A percentile compares a stretch with the other conserved stretches of the same genome.
Conservation (phyloP, 2,888 invertebrate genomes). For the Melanophora roralis region DNA sequence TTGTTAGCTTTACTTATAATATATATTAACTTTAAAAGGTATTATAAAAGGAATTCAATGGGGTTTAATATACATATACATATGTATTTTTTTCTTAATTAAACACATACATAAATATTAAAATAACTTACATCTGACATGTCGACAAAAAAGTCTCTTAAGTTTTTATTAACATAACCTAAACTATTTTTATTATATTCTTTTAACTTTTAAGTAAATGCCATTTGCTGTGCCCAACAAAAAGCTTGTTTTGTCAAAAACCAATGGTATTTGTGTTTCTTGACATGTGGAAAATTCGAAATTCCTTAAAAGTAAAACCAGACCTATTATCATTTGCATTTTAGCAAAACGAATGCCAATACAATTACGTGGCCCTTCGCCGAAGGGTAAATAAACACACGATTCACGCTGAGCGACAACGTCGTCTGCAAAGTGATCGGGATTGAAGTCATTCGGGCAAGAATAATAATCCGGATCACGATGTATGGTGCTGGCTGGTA, state of each 20-base stretch:
- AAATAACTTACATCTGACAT: no score
- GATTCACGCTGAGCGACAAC: conserved; percentile 78
- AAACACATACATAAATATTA: no score
- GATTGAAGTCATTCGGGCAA: conserved; percentile 81
- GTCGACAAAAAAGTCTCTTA: no score
- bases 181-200: no score
- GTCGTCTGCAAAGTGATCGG: conserved; percentile 80
- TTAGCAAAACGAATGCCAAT: conserved; percentile 74
- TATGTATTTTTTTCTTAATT: no score
- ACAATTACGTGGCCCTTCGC: conserved; percentile 74
- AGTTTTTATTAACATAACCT: no score
- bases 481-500: conserved; percentile 78
- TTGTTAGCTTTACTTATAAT: no score
- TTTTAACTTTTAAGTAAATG: conserved; percentile 61
- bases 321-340: conserved; percentile 71
- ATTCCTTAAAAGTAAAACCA: conserved; percentile 68
- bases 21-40: no score
- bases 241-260: conserved; percentile 61
- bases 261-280: conserved; percentile 67
- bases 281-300: conserved; percentile 67
- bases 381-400: conserved; percentile 73
- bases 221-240: conserved; percentile 64
- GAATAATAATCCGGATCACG: conserved; percentile 78
- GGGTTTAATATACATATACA: no score
- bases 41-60: no score